phyloP scores from a whole-genome alignment of 1,140 invertebrate species.

The Anastatus disparis region DNA sequence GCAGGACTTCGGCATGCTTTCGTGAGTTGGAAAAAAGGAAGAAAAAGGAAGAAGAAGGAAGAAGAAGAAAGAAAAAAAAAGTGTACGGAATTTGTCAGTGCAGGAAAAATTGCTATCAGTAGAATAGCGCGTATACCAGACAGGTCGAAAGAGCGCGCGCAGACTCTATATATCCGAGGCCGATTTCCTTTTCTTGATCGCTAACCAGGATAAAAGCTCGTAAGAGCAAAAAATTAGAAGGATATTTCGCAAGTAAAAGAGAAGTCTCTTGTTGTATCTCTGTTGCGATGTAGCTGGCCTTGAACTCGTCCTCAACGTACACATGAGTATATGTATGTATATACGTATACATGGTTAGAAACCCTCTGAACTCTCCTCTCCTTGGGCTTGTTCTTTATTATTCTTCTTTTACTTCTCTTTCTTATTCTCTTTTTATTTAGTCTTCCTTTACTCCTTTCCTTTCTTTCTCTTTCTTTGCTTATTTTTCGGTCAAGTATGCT shows the following conservation, averaged over 20 bases:
- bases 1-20: not conserved
- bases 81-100: slow-evolving; percentile 37
- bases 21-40: no score
- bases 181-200: slow-evolving; percentile 25
- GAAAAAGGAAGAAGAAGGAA: no score
- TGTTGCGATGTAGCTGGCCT: slow-evolving; percentile 42
- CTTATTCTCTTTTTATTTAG: not conserved
- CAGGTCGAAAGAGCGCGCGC: not conserved
- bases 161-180: not conserved
- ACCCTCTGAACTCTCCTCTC: slow-evolving; percentile 38
- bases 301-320: slow-evolving; percentile 52
- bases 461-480: not conserved
- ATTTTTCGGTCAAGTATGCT: no score
- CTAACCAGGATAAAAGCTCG: slow-evolving; percentile 17
- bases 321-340: no score
- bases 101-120: slow-evolving; percentile 19
- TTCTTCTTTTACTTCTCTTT: slow-evolving; percentile 1
- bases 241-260: slow-evolving; percentile 28
- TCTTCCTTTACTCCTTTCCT: no score
- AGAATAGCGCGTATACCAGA: not conserved
- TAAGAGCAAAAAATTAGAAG: no score
- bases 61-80: no score
- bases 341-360: slow-evolving; percentile 35
- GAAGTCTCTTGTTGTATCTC: no score
- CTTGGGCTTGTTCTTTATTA: slow-evolving; percentile 11